Base-by-base conservation (phyloP, 2,797 vertebrate genomes). In the Kryptolebias ocellatus region DNA sequence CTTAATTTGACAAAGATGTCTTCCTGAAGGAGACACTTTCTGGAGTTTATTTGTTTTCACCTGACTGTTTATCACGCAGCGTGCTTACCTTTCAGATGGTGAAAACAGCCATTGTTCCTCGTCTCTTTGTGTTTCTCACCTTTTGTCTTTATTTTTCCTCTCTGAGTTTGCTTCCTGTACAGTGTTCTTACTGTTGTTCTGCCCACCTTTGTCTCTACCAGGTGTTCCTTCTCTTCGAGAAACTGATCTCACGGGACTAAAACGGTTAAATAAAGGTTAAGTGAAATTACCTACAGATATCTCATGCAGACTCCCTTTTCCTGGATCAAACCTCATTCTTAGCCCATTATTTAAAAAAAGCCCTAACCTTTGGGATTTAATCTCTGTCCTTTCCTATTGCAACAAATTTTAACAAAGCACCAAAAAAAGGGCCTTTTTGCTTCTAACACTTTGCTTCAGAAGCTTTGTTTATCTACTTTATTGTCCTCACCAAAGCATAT, bases 181-280 rank as follows among this genome's bases (percentile, higher is more conserved):
- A 86, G 76, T 59, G 74, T 84, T 80, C 34, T 74, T 65, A 18
- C 45, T 79, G 75, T 62, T 74, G 53, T 64, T 85, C 70, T 74
- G 52, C 70, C 62, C 57, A 46, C 75, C 27, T 55, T 60, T 14
- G 42, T 75, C 63, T 79, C 62, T 54, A 76, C 80, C 86, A 86
- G 86, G 72, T 80, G 82, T 86, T 85, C 73, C 57, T 56, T 29
- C 49, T 29, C 45, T 61, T 15, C 1, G 0, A 62, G 72, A 69
- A 86, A 83, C 72, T 74, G 77, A 84, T 84, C 79, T 83, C 86
- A 64, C 5, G 83, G 86, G 85, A 87, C 72, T 70, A 64, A 86
- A 75, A 59, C 65, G 54, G 71, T 88, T 89, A 83, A 89, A 78
- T 88, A 80, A 82, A 74, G 83, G 79, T 87, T 90, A 87, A 87